Base-by-base conservation (phyloP, 2,888 invertebrate species). In the Cheiracanthium punctorium region DNA sequence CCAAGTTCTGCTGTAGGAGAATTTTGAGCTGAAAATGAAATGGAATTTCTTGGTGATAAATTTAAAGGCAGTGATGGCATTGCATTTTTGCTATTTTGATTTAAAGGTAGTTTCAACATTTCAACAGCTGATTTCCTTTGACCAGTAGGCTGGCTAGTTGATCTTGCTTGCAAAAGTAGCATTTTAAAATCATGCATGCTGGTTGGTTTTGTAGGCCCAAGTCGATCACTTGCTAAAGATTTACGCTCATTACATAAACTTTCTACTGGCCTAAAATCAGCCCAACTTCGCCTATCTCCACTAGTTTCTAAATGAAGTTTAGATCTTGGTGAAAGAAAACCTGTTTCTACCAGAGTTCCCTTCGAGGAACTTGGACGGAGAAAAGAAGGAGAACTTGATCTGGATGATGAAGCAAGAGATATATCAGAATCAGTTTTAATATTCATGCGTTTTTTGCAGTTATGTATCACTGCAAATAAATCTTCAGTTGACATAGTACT, bases 171-270 rank as follows among this genome's bases (percentile, higher is more conserved):
- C 1, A 90, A 82, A 29, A 91, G 72, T 10, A 96, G 92, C 90
- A 95, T 94, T 91, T 97, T 97, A 91, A 97, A 97, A 92, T 96
- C 96, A 90, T 96, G 93, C 87, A 96, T 93, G 1, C 96, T 96
- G 0, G 96, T 96, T 90, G 95, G 95, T 84, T 94, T 94, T 37
- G 84, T 82, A 24, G 90, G 90, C 28, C 91, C 90, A 37, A 90
- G 71, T 24, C 90, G 88, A 69, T 90, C 90, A 67, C 89, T 89
- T 4, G 89, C 90, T 82, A 90, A 79, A 52, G 86, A 88, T 30
- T 88, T 88, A n/a, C 89, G 37, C 41, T 85, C 85, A 76, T 82
- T 28, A n/a, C 85, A 52, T 30, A 37, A 58, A 64, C 73, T 65
- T 37, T 43, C 71, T 17, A 72, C 33, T 17, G 81, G 70, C 28